Base-by-base conservation (phyloP, 2,797 vertebrate species). In the Bovichtus variegatus region DNA sequence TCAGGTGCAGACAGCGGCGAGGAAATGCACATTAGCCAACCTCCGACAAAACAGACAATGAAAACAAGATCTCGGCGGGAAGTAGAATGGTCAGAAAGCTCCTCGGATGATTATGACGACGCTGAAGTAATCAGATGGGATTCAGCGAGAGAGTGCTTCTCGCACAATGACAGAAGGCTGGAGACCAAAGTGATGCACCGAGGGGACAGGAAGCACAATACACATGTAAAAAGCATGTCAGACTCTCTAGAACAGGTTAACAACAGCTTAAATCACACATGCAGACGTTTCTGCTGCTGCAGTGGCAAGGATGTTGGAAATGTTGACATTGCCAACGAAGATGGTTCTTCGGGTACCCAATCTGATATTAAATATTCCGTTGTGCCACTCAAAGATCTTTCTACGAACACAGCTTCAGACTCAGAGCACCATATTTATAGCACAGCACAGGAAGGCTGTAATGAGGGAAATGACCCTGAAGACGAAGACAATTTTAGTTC, bases 1-100 rank as follows among this genome's bases (percentile, higher is more conserved):
- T 95, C 91, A 88, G 94, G 91, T 93, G 88, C 51, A 34, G 51
- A 96, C 84, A 84, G 92, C 80, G 92, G 85, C 86, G 95, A 97
- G 71, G 95, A 95, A 95, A 96, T 95, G 95, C 96, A 96, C 95
- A 92, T 96, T 95, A 94, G 93, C 88, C 94, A 94, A 92, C 93
- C 93, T 93, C 92, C 95, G 93, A 92, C 89, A 83, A 94, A 95
- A 87, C 94, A 96, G 85, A 95, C 95, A 91, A 93, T 90, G 66
- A 93, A 95, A 89, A 92, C 85, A 66, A 88, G 86, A 81, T 83
- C 87, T 85, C 88, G 40, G 82, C 91, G 94, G 90, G 93, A 95
- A 68, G 93, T 87, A 87, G 94, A 95, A 62, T 85, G 95, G 86
- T 95, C 96, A 83, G 94, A 93, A 89, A 93, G 94, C 94, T 96